Evolutionary conservation across 2,888 invertebrate species (phyloP).

Genomic region (Drosophila barbarae): DNA sequence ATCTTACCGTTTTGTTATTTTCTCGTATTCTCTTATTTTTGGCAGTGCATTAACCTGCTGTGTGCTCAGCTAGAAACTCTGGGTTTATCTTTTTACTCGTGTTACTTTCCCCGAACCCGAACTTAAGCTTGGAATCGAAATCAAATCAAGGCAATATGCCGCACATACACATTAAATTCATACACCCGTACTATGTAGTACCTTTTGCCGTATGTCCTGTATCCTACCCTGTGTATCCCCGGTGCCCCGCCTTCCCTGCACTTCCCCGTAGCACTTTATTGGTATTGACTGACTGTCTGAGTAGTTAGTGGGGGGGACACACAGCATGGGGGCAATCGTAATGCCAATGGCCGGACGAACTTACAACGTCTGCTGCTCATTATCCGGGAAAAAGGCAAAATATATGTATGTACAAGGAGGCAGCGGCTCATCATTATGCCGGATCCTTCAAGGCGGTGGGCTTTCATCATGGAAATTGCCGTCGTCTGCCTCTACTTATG

Average conservation of each 20-base stretch:
- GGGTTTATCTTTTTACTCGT: conserved; percentile 30
- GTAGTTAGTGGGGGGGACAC: conserved; percentile 22
- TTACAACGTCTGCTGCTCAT: conserved; percentile 37
- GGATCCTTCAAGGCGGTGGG: conserved; percentile 7
- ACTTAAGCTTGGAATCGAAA: conserved; percentile 20
- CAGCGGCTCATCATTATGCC: conserved; percentile 22
- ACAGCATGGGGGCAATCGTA: conserved; percentile 22
- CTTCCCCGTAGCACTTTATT: conserved; percentile 23
- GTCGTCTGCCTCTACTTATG: conserved; percentile 26
- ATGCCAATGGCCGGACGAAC: conserved; percentile 34
- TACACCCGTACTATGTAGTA: conserved; percentile 24
- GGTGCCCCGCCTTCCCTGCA: not conserved
- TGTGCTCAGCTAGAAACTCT: conserved; percentile 36
- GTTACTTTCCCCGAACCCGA: conserved; percentile 24
- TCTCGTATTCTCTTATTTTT: conserved; percentile 1
- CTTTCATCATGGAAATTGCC: conserved; percentile 38
- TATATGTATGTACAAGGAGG: conserved; percentile 1
- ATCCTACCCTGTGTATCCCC: conserved; percentile 1
- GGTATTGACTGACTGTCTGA: conserved; percentile 68
- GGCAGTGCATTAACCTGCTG: conserved; percentile 49
- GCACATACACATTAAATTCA: conserved; percentile 17
- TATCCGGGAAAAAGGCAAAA: conserved; percentile 28
- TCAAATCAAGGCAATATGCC: conserved; percentile 45
- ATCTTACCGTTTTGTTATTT: not conserved
- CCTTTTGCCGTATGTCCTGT: conserved; percentile 25